These are phyloP conservation scores for Catagonus wagneri DNA, from an alignment of 2,113 vertebrate species.

Conservation along the genomic window DNA sequence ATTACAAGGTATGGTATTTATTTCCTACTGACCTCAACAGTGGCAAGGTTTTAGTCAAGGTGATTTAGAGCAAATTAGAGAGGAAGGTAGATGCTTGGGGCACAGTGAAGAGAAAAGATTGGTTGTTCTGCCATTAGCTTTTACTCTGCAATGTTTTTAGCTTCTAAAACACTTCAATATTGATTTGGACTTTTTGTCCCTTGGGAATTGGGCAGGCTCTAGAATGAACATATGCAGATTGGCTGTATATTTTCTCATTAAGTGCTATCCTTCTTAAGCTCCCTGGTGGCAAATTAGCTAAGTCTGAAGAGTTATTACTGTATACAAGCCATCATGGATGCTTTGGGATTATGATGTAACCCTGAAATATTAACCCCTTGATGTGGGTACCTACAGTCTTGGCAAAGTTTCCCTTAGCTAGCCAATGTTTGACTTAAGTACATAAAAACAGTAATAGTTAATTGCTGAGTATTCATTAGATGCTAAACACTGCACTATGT, in stretches of 20 bases:
- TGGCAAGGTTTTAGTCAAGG: background rate
- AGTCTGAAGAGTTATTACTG: constrained; percentile 56
- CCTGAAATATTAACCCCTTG: constrained; percentile 48
- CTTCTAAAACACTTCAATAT: constrained; percentile 29
- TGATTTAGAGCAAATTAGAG: background rate
- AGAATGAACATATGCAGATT: constrained; percentile 51
- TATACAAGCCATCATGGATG: constrained; percentile 8
- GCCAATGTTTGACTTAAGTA: constrained; percentile 36
- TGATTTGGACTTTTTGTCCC: constrained; percentile 32
- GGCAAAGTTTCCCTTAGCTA: background rate
- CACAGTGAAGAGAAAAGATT: background rate
- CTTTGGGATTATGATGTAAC: constrained; percentile 61
- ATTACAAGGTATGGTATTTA: background rate
- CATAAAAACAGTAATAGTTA: background rate
- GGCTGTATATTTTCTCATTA: constrained; percentile 71
- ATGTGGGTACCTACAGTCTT: constrained; percentile 54
- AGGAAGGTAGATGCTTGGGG: background rate
- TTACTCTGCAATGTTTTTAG: background rate
- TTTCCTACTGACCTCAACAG: background rate
- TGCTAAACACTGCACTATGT: background rate
- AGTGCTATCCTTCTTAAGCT: constrained; percentile 56
- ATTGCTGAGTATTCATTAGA: background rate
- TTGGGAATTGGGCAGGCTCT: constrained; percentile 26
- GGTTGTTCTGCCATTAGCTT: constrained; percentile 4
- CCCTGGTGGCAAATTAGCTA: constrained; percentile 77